Evolutionary conservation across 2,888 invertebrate species (phyloP).

Genomic region (Caenorhabditis sp.): DNA sequence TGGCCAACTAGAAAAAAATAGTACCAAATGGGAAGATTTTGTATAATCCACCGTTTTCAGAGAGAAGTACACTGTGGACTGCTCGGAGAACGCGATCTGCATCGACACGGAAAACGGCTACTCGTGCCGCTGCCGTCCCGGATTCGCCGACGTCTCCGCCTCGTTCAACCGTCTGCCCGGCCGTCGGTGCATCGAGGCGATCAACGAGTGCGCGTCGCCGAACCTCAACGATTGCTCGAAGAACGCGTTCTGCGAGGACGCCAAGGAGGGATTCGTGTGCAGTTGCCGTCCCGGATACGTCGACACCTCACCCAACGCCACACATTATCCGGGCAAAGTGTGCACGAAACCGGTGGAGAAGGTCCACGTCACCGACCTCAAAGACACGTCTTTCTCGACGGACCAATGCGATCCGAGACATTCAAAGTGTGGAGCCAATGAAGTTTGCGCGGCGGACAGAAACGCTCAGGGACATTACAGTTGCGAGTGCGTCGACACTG

Average conservation of each 20-base stretch:
- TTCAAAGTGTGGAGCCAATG: conserved; percentile 70
- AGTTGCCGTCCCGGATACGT: conserved; percentile 88
- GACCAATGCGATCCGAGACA: conserved; percentile 69
- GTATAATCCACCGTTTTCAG: conserved; percentile 30
- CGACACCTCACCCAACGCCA: conserved; percentile 81
- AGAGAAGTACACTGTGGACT: conserved; percentile 75
- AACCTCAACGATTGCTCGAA: conserved; percentile 89
- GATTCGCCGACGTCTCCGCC: conserved; percentile 79
- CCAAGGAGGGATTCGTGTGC: conserved; percentile 88
- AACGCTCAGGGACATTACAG: conserved; percentile 63
- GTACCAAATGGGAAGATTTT: too few relatives aligned
- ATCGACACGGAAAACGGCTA: conserved; percentile 77
- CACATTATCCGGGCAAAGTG: conserved; percentile 77
- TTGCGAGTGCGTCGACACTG: conserved; percentile 75
- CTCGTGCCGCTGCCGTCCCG: conserved; percentile 76
- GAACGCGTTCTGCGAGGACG: conserved; percentile 90
- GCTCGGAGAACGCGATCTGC: conserved; percentile 77
- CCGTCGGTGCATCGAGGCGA: conserved; percentile 77
- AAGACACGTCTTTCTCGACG: conserved; percentile 62
- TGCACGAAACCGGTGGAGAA: conserved; percentile 69
- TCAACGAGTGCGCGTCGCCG: conserved; percentile 75
- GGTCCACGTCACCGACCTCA: conserved; percentile 18
- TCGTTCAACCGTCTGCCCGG: conserved; percentile 76
- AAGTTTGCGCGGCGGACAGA: conserved; percentile 71
- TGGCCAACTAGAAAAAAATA: too few relatives aligned